Percentiles rank a stretch among this genome's conserved stretches.
Conservation (phyloP, 2,113 vertebrate species). For the Sphyrna mokarran region DNA sequence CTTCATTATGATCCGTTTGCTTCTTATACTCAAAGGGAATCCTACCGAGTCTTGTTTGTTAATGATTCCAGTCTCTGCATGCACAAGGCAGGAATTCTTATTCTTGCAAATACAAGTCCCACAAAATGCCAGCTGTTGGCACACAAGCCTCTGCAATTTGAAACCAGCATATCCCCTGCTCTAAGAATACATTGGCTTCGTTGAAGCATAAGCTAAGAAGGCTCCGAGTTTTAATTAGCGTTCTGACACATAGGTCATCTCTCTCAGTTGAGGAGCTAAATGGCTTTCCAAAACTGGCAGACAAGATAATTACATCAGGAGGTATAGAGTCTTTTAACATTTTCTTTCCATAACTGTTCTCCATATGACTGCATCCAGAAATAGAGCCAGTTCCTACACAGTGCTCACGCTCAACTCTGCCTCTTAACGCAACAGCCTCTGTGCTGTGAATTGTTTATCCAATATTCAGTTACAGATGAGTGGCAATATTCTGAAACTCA, state of each 20-base stretch:
- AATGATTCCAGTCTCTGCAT: neutral
- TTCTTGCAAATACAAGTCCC: neutral
- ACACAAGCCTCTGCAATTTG: neutral
- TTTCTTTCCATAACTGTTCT: neutral
- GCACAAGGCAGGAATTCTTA: neutral
- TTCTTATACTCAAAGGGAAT: neutral
- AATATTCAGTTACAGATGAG: neutral
- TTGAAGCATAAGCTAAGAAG: neutral
- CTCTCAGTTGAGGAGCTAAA: neutral
- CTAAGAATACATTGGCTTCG: slow-evolving; percentile 6
- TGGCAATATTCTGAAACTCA: neutral
- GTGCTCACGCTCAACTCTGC: neutral
- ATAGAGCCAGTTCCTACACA: neutral
- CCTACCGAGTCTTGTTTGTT: too few relatives aligned
- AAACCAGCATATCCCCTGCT: neutral
- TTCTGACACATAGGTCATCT: neutral
- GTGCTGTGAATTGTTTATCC: neutral
- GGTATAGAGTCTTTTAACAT: neutral
- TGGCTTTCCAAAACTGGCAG: neutral
- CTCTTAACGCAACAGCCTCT: neutral
- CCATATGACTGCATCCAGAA: neutral
- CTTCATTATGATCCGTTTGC: neutral
- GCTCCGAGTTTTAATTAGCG: neutral
- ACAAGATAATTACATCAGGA: neutral
- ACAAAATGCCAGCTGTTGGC: neutral